A percentile compares a stretch with the other conserved stretches of the same genome.
Evolutionary conservation across 2,797 vertebrate species (phyloP).

Genomic region (Austrolebias charrua): DNA sequence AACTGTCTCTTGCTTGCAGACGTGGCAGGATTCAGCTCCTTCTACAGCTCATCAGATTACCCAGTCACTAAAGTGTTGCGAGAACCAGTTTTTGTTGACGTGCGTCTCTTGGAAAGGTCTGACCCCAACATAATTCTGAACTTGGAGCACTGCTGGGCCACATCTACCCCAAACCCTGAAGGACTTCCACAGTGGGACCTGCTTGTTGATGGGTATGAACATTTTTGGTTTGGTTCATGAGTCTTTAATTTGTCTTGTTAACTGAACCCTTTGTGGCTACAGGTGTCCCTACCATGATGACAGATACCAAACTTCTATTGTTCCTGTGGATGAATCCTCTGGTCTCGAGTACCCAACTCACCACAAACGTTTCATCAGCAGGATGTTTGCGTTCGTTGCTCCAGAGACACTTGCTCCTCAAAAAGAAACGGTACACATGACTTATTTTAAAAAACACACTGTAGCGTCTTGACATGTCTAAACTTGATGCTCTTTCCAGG

Average conservation of each 20-base stretch:
- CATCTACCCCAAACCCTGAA: conserved; percentile 49
- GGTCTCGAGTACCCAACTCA: conserved; percentile 66
- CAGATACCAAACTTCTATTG: conserved; percentile 60
- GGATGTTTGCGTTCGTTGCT: conserved; percentile 76
- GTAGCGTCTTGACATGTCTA: too few species aligned
- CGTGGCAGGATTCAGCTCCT: conserved; percentile 65
- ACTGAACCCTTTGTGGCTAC: neutral
- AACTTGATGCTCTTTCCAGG: conserved; percentile 34
- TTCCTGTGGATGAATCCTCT: conserved; percentile 60
- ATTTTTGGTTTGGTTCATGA: too few species aligned
- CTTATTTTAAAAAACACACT: too few species aligned
- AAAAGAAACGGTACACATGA: conserved; percentile 49
- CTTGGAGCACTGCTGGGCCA: conserved; percentile 80
- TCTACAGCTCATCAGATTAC: conserved; percentile 71
- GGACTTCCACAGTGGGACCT: conserved; percentile 78
- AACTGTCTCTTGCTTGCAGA: conserved; percentile 43
- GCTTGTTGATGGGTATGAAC: conserved; percentile 69
- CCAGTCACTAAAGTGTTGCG: conserved; percentile 73
- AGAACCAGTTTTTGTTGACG: conserved; percentile 73
- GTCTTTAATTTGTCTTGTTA: neutral
- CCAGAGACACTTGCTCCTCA: conserved; percentile 8
- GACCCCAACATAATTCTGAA: conserved; percentile 74
- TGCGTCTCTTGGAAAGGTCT: conserved; percentile 61
- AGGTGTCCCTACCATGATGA: conserved; percentile 78
- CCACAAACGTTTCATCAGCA: conserved; percentile 73